A percentile compares a stretch with the other conserved stretches of the same genome.
Conservation (phyloP, 2,113 vertebrate genomes). For the Colaptes auratus region DNA sequence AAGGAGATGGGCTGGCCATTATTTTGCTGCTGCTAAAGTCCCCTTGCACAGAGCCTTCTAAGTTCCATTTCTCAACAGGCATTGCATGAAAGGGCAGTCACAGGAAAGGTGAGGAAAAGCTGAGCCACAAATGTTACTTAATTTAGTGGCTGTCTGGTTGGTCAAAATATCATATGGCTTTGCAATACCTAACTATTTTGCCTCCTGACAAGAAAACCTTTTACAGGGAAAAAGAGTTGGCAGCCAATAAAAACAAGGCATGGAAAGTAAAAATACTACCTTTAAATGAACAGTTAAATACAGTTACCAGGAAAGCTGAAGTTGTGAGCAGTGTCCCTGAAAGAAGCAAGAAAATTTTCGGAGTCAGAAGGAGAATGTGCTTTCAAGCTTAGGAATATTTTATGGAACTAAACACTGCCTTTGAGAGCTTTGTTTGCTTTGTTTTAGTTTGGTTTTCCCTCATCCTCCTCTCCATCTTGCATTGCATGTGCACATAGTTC, state of each 20-base stretch:
- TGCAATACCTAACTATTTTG: conserved; percentile 29
- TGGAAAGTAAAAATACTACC: conserved; percentile 4
- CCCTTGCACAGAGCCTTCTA: background rate
- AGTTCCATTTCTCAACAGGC: background rate
- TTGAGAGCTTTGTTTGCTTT: background rate
- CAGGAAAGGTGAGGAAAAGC: conserved; percentile 20
- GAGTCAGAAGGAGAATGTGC: background rate
- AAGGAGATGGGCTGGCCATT: background rate
- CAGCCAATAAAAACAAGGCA: conserved; percentile 43
- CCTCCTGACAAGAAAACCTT: conserved; percentile 33
- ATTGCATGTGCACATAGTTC: background rate
- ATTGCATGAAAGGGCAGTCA: background rate
- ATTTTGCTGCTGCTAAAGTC: background rate
- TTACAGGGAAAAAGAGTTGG: background rate
- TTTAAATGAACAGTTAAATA: conserved; percentile 34
- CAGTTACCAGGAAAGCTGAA: background rate
- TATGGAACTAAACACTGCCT: background rate
- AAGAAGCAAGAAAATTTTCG: background rate
- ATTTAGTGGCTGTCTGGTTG: background rate
- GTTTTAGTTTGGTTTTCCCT: background rate
- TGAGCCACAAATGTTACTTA: background rate
- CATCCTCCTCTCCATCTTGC: background rate
- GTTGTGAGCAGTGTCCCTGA: background rate
- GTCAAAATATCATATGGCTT: conserved; percentile 9
- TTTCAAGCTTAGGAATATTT: background rate